A percentile compares a stretch with the other conserved stretches of the same genome.
These are phyloP conservation scores for Stictocephala bisonia DNA, from an alignment of 2,888 invertebrate genomes.

Conservation along the genomic window DNA sequence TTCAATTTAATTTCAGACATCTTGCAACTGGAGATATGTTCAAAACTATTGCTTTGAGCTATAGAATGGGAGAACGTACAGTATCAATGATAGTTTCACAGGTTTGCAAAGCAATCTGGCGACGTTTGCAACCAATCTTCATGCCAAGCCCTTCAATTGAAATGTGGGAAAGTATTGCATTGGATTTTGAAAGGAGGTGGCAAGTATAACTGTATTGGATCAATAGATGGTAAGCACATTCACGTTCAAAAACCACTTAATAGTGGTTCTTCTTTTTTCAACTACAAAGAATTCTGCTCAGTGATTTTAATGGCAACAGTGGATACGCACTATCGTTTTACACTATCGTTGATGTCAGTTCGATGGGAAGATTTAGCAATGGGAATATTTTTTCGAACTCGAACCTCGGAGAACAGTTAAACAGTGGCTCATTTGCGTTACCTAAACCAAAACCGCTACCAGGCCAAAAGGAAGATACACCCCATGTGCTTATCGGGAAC, in stretches of 20 bases:
- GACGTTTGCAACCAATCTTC: constrained; percentile 51
- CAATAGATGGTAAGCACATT: constrained; percentile 60
- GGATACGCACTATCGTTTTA: constrained; percentile 60
- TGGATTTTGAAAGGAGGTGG: constrained; percentile 58
- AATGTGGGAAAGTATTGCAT: constrained; percentile 54
- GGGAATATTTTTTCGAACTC: constrained; percentile 57
- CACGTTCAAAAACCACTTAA: constrained; percentile 56
- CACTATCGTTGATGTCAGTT: constrained; percentile 58
- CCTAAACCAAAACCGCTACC: constrained; percentile 52
- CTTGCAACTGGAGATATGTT: constrained; percentile 53
- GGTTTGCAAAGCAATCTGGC: constrained; percentile 52
- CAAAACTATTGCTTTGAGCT: constrained; percentile 52
- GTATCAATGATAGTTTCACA: constrained; percentile 55
- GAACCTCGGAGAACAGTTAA: constrained; percentile 52
- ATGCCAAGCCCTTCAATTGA: constrained; percentile 54
- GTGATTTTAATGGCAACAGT: constrained; percentile 59
- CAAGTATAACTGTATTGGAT: constrained; percentile 58
- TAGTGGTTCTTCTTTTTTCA: constrained; percentile 60
- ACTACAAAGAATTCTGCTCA: constrained; percentile 59
- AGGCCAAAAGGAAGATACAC: constrained; percentile 25
- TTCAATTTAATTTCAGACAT: constrained; percentile 53
- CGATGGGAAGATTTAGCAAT: constrained; percentile 59
- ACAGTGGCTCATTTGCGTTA: constrained; percentile 47
- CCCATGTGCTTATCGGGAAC: constrained; percentile 30
- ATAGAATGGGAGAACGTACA: constrained; percentile 54